A percentile compares a stretch with the other conserved stretches of the same genome.
These are phyloP conservation scores for Hyperoodon ampullatus DNA, from an alignment of 2,113 vertebrate genomes.

Conservation along the genomic window DNA sequence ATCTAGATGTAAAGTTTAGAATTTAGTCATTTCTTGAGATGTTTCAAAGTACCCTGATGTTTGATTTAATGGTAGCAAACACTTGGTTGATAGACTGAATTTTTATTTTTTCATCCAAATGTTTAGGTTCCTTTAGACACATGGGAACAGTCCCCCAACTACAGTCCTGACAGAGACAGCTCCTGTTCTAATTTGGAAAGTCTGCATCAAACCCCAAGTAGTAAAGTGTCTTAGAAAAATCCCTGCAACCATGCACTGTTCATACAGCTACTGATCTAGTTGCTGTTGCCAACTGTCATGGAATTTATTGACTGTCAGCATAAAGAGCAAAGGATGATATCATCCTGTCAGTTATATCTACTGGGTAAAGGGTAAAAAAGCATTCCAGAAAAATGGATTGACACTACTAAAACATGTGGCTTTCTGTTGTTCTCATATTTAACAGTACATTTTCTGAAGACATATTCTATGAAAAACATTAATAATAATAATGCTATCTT, in stretches of 20 bases:
- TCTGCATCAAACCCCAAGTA: background rate
- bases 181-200: background rate
- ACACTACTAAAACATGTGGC: background rate
- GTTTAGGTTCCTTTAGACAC: background rate
- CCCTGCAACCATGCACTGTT: background rate
- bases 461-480: background rate
- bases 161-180: background rate
- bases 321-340: background rate
- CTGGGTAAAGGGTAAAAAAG: background rate
- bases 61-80: slow-evolving; percentile 40
- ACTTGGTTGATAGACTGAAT: background rate
- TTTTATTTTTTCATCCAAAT: slow-evolving; percentile 30
- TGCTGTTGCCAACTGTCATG: background rate
- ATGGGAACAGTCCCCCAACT: background rate
- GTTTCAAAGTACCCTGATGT: background rate
- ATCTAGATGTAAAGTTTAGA: slow-evolving; percentile 9
- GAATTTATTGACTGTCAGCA: background rate
- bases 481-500: background rate
- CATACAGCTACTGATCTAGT: background rate
- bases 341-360: background rate
- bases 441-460: background rate
- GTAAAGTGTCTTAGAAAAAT: background rate
- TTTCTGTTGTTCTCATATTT: background rate
- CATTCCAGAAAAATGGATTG: slow-evolving; percentile 12
- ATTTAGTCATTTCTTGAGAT: slow-evolving; percentile 27